Conservation (phyloP, 1,140 invertebrate species). For the Magallana angulata region DNA sequence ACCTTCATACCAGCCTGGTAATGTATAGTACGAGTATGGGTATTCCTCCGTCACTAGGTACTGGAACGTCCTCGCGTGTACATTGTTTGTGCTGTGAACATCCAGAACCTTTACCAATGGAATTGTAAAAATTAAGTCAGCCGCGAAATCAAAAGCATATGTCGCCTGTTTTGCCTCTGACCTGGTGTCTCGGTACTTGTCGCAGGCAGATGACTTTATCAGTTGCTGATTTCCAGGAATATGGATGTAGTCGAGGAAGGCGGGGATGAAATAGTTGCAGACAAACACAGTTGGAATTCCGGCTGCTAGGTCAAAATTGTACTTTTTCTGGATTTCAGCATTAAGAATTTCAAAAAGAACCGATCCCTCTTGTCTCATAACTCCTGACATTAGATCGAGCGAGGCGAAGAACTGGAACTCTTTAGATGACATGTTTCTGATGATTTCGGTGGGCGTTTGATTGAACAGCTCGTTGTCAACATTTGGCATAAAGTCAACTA, state of each 20-base stretch:
- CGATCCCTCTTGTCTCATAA: neutral
- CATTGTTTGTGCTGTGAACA: neutral
- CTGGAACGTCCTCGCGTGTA: neutral
- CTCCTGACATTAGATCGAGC: neutral
- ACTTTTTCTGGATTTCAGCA: neutral
- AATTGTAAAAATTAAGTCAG: neutral
- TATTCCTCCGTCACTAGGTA: slow-evolving; percentile 7
- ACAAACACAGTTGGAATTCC: slow-evolving; percentile 17
- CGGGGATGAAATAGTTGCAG: slow-evolving; percentile 3
- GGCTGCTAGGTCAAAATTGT: neutral
- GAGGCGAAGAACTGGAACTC: neutral
- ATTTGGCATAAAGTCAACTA: neutral
- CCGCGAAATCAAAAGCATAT: neutral
- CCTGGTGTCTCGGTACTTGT: neutral
- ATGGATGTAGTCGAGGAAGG: neutral
- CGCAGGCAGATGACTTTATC: neutral
- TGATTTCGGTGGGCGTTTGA: neutral
- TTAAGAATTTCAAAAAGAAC: neutral
- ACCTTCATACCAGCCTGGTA: neutral
- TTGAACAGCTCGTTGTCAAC: slow-evolving; percentile 6
- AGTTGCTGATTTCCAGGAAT: neutral
- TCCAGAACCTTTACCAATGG: neutral
- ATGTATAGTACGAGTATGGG: neutral
- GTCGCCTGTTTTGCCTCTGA: neutral
- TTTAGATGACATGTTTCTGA: neutral